Base-by-base conservation (phyloP, 2,888 invertebrate species). In the Mamestra brassicae region DNA sequence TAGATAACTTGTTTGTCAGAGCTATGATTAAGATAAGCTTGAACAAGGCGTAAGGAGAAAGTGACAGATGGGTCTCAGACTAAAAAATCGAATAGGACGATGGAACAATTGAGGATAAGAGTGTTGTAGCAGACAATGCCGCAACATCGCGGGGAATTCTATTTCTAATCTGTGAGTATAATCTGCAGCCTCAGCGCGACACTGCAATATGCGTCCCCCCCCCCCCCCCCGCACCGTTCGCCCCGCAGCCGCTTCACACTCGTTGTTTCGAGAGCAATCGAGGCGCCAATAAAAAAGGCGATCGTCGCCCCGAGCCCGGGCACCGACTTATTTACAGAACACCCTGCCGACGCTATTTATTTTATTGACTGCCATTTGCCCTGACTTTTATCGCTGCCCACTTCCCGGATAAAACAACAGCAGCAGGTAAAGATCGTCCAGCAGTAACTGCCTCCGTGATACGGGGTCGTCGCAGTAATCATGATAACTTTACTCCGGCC, bases 241-340 rank as follows among this genome's bases (percentile, higher is more conserved):
- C 50, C 74, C 71, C 78, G 76, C 71, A 10, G 38, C 83, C 87
- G 87, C 90, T 91, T 93, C 93, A 89, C 94, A 93, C 95, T 94
- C 95, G 91, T 93, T 94, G 95, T 96, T 95, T 96, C 95, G 95
- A 96, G 96, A 95, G 96, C 96, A 94, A 96, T 96, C 94, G 95
- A 95, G 95, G 95, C 96, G 95, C 94, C 96, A 96, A 97, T 97
- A 97, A 97, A 97, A 96, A 96, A 96, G 95, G 91, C 96, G 96
- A 96, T 95, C 95, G 95, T 93, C 95, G 94, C 96, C 95, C 95
- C 93, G 94, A 94, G 92, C 93, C 90, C 90, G 87, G 87, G 90
- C 92, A 92, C 92, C 94, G 93, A 96, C 96, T 96, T 96, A 96
- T 96, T 96, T 96, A 96, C 96, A 96, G 96, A 96, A 95, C 95